phyloP scores from a whole-genome alignment of 2,888 invertebrate genomes.

The Drosophila helvetica region DNA sequence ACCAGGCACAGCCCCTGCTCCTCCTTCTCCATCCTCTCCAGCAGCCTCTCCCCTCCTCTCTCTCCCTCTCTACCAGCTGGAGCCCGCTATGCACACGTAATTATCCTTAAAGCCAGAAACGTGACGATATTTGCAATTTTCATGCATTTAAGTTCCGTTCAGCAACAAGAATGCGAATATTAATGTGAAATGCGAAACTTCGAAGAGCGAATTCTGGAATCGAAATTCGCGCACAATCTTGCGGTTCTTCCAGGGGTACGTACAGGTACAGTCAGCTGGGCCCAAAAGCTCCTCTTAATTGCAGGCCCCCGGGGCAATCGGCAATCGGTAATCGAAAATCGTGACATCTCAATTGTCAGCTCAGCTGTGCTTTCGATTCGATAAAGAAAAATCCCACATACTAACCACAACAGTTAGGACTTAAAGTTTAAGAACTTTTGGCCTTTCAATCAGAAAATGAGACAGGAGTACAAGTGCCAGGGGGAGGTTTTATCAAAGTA shows the following conservation, averaged over 20 bases:
- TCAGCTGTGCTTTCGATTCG: neutral
- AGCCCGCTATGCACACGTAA: conserved; percentile 57
- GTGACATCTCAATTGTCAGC: conserved; percentile 1
- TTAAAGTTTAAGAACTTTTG: neutral
- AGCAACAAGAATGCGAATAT: conserved; percentile 59
- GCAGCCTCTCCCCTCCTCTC: conserved; percentile 14
- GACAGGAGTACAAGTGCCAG: neutral
- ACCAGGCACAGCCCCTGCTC: conserved; percentile 23
- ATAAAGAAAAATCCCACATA: neutral
- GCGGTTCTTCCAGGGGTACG: neutral
- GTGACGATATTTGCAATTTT: conserved; percentile 70
- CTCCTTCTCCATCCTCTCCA: neutral
- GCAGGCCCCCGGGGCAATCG: conserved; percentile 2
- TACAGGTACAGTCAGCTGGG: conserved; percentile 2
- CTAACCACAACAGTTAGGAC: neutral
- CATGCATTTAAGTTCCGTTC: conserved; percentile 54
- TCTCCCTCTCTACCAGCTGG: neutral
- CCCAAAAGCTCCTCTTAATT: conserved; percentile 24
- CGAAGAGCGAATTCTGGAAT: neutral
- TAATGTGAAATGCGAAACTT: conserved; percentile 51
- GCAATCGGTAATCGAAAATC: neutral
- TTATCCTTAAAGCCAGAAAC: conserved; percentile 72
- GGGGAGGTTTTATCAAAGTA: no score
- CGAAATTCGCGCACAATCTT: conserved; percentile 20
- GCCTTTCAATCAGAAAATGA: neutral